Conservation (phyloP, 2,888 invertebrate species). For the Pterostichus niger region DNA sequence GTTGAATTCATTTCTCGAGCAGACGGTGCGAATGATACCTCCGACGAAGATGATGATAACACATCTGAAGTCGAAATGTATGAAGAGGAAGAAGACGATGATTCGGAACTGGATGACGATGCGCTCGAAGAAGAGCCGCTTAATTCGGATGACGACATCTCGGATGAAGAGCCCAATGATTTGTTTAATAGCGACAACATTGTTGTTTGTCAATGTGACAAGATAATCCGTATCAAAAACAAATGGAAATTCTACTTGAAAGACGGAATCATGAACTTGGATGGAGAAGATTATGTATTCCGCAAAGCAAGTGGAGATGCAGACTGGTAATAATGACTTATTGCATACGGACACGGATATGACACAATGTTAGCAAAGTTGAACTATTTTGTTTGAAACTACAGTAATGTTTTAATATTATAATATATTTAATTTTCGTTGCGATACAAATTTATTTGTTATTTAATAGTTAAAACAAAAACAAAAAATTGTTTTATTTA, state of each 20-base stretch:
- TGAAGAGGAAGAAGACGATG: constrained; percentile 82
- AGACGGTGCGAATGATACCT: background rate
- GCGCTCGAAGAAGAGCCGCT: constrained; percentile 88
- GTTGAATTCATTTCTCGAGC: background rate
- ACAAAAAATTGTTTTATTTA: no score
- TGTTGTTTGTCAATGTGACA: constrained; percentile 99
- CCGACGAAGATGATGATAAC: constrained; percentile 80
- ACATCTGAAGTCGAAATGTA: constrained; percentile 78
- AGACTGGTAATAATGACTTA: constrained; percentile 88
- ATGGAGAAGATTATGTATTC: constrained; percentile 98
- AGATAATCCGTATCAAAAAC: constrained; percentile 98
- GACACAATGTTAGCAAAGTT: no score
- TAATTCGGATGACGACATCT: constrained; percentile 98
- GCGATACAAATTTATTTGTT: no score
- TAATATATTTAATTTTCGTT: no score
- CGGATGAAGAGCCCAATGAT: constrained; percentile 96
- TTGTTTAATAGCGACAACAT: constrained; percentile 99
- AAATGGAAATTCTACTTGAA: constrained; percentile 99
- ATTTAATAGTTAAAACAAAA: no score
- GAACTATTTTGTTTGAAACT: no score
- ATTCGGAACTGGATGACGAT: constrained; percentile 74
- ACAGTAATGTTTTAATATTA: no score
- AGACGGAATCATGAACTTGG: constrained; percentile 99
- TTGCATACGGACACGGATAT: no score
- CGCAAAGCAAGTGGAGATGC: constrained; percentile 99